These are phyloP conservation scores for Capitella teleta DNA, from an alignment of 1,140 invertebrate genomes.

Conservation along the genomic window DNA sequence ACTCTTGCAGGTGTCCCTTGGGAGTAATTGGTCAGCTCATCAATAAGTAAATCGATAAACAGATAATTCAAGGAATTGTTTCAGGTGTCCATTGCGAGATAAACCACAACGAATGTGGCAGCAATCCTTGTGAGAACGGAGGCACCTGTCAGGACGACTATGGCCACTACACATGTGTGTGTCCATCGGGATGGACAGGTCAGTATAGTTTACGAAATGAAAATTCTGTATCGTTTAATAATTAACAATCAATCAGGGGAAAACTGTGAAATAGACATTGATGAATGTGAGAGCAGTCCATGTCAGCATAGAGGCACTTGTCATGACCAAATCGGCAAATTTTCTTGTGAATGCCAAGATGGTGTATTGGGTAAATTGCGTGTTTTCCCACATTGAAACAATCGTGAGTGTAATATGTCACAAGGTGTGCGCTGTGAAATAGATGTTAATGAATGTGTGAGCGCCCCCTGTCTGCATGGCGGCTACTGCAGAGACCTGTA, in stretches of 20 bases:
- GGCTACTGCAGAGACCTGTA: slow-evolving; percentile 13
- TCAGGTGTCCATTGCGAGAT: too few species aligned
- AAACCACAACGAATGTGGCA: slow-evolving; percentile 7
- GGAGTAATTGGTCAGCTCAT: slow-evolving; percentile 14
- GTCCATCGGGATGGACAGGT: slow-evolving; percentile 5
- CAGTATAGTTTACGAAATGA: background rate
- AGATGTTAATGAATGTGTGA: slow-evolving; percentile 18
- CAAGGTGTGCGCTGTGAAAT: background rate
- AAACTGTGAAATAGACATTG: too few species aligned
- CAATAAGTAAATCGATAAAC: too few species aligned
- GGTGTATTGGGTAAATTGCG: too few species aligned
- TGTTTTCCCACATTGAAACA: too few species aligned
- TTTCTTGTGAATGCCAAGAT: too few species aligned
- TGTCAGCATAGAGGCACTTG: too few species aligned
- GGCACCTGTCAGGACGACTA: background rate
- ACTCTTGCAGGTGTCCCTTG: slow-evolving; percentile 2
- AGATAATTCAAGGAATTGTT: too few species aligned
- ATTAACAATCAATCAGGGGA: too few species aligned
- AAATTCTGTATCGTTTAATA: background rate
- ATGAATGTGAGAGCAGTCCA: too few species aligned
- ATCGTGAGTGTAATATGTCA: background rate
- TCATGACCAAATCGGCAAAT: too few species aligned
- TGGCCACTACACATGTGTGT: slow-evolving; percentile 1
- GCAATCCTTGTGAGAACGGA: slow-evolving; percentile 5
- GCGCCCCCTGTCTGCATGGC: slow-evolving; percentile 23